Evolutionary conservation across 2,888 invertebrate genomes (phyloP), one percentile per base, ranked within the genome.

Genomic region (Glyphotaelius pellucidus): DNA sequence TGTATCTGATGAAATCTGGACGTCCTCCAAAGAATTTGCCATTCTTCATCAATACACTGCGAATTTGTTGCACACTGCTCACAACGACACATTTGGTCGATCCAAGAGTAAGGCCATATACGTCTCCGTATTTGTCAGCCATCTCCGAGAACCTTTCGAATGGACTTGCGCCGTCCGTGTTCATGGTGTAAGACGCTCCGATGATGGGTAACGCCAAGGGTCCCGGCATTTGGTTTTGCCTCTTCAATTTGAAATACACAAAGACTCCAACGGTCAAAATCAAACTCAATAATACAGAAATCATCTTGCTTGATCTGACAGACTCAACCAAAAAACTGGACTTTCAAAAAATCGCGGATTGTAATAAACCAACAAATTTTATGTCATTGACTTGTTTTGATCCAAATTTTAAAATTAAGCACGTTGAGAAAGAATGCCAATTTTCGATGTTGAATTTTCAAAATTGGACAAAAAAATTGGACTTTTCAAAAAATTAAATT

Each of bases 11-110:
- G 95, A 98, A 98, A 94, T 98, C 97, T 0, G 98, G 98, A 15
- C 98, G 96, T 19, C 98, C 98, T 2, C 98, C 98, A 95, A 98
- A 98, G 94, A 97, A 97, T 93, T 97, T 97, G 7, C 98, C 98
- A 94, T 98, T 98, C 93, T 97, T 97, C 94, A 98, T 98, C 38
- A 98, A 95, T 89, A 98, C 98, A 94, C 98, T 98, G 92, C 97
- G 96, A 93, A 98, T 97, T 67, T 97, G 95, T 30, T 97, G 96
- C 94, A 97, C 96, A 94, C 97, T 98, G 94, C 97, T 98, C 81
- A 98, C 98, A 38, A 98, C 97, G 32, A 98, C 95, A 95, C 98
- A 98, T 87, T 97, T 96, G 0, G 97, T 96, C 25, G 96, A 95
- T 2, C 98, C 98, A 93, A 98, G 95, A 90, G 96, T 97, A 93